phyloP scores from a whole-genome alignment of 2,797 vertebrate genomes.

The Gymnoscopelus braueri region DNA sequence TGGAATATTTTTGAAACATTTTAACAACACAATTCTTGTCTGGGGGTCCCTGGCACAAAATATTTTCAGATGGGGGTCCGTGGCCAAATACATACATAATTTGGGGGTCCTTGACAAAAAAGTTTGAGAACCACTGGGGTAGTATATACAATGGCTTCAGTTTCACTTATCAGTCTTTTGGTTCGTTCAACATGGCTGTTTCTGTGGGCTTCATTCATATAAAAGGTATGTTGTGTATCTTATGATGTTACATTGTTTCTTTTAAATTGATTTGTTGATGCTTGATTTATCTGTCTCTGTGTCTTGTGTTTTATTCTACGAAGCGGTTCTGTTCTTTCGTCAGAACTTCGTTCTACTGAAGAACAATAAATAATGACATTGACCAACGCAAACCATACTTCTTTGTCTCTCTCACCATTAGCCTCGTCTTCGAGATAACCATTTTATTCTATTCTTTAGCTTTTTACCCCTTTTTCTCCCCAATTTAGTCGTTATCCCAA shows the following conservation, averaged over 20 bases:
- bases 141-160: background rate
- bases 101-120: too few species aligned
- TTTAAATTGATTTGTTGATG: slow-evolving; percentile 7
- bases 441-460: too few species aligned
- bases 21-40: too few species aligned
- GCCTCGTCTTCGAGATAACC: too few species aligned
- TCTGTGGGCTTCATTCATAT: background rate
- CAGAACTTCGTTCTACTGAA: slow-evolving; percentile 46
- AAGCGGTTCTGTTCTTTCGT: slow-evolving; percentile 22
- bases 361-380: slow-evolving; percentile 23
- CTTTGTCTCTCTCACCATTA: background rate
- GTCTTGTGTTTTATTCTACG: slow-evolving; percentile 48
- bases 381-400: slow-evolving; percentile 1
- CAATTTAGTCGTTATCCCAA: too few species aligned
- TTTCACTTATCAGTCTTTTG: slow-evolving; percentile 35
- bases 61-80: too few species aligned
- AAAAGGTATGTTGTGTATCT: background rate
- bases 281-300: slow-evolving; percentile 9
- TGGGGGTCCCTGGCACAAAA: too few species aligned
- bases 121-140: too few species aligned
- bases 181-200: slow-evolving; percentile 1
- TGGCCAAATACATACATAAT: too few species aligned
- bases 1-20: too few species aligned
- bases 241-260: slow-evolving; percentile 13
- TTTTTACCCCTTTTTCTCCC: too few species aligned